Conservation (phyloP, 2,888 invertebrate genomes). For the Lasioglossum malachurum region DNA sequence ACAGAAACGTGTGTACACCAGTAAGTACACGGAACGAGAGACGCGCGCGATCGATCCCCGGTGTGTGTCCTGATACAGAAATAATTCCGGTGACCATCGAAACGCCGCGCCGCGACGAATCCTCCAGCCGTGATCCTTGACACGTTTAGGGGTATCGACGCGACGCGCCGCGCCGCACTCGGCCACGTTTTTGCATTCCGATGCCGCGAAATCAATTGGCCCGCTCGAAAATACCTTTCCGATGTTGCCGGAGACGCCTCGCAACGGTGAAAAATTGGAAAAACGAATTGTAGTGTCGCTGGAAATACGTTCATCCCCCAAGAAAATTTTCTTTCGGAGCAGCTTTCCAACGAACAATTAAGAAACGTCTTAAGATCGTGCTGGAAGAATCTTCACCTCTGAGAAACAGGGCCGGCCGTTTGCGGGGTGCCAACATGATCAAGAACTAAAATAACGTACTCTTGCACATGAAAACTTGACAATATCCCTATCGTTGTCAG, state of each 20-base stretch:
- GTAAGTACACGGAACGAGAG: not conserved
- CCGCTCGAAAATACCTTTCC: not conserved
- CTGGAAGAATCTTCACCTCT: too few relatives aligned
- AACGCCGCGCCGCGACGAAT: not conserved
- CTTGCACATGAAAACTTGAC: too few relatives aligned
- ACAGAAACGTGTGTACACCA: not conserved
- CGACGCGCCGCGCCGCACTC: not conserved
- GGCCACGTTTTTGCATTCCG: not conserved
- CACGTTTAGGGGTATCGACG: conserved; percentile 23
- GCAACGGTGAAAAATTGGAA: not conserved
- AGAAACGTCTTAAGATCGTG: too few relatives aligned
- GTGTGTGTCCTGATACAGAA: conserved; percentile 33
- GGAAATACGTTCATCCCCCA: not conserved
- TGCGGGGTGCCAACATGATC: too few relatives aligned
- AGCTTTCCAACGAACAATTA: too few relatives aligned
- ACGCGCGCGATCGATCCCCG: conserved; percentile 30
- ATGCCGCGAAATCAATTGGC: not conserved
- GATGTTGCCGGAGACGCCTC: not conserved
- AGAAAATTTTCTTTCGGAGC: too few relatives aligned
- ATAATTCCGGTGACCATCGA: conserved; percentile 32
- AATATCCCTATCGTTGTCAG: too few relatives aligned
- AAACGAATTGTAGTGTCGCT: not conserved
- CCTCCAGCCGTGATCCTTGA: conserved; percentile 16
- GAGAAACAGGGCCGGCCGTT: too few relatives aligned
- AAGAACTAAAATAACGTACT: too few relatives aligned